Conservation (phyloP, 2,113 vertebrate species). For the Podiceps cristatus region DNA sequence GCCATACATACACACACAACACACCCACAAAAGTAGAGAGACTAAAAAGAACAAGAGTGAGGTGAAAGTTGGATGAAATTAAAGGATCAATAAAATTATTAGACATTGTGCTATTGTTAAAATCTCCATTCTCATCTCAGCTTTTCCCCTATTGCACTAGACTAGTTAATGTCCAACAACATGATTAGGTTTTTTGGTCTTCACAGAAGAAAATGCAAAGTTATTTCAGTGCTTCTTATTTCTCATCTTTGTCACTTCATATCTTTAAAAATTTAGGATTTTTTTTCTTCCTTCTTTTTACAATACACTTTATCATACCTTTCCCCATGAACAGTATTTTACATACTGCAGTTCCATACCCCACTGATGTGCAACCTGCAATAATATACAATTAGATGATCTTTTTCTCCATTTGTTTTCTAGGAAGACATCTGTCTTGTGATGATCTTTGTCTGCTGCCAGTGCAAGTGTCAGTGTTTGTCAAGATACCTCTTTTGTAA, state of each 20-base stretch:
- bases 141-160: neutral
- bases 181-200: neutral
- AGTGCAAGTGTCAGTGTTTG: neutral
- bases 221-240: neutral
- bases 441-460: neutral
- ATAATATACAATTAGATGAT: neutral
- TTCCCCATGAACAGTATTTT: neutral
- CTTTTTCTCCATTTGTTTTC: neutral
- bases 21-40: neutral
- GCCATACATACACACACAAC: rapidly evolving
- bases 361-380: neutral
- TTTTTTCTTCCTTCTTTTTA: neutral
- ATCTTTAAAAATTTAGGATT: neutral
- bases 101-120: neutral
- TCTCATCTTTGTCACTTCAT: neutral
- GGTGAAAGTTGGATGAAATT: neutral
- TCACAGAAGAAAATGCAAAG: neutral
- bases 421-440: neutral
- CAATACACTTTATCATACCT: neutral
- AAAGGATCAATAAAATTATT: neutral
- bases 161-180: neutral
- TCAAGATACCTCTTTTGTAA: neutral
- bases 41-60: neutral
- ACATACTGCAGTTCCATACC: neutral
- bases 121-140: neutral